A percentile compares a stretch with the other conserved stretches of the same genome.
These are phyloP conservation scores for Theocolax elegans DNA, from an alignment of 1,140 invertebrate species.

Conservation along the genomic window DNA sequence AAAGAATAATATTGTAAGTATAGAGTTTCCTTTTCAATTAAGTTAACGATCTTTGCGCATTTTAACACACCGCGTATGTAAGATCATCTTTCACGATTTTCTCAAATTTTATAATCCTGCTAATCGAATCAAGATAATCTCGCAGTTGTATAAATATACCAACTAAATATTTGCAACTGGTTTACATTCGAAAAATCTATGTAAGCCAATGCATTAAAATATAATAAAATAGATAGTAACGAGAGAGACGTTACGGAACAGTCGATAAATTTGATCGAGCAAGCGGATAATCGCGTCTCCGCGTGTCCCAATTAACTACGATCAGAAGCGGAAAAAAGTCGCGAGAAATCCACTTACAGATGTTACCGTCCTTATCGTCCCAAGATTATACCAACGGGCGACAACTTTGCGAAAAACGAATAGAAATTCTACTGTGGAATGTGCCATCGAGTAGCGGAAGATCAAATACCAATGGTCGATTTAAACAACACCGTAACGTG, in stretches of 20 bases:
- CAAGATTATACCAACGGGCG: not conserved
- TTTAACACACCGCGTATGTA: no score
- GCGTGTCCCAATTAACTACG: slow-evolving; percentile 17
- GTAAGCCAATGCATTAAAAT: not conserved
- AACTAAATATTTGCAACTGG: slow-evolving; percentile 7
- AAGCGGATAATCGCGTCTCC: slow-evolving; percentile 2
- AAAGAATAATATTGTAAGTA: no score
- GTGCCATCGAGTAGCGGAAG: slow-evolving; percentile 14
- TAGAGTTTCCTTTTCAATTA: no score
- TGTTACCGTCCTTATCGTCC: not conserved
- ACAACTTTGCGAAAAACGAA: not conserved
- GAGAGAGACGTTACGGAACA: not conserved
- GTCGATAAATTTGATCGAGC: slow-evolving; percentile 30
- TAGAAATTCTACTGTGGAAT: not conserved
- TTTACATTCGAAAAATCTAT: not conserved
- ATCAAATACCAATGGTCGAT: slow-evolving; percentile 11
- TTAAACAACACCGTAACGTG: slow-evolving; percentile 32
- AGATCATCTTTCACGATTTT: no score
- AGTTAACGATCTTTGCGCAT: no score
- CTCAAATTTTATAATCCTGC: no score
- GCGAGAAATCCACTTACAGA: slow-evolving; percentile 4
- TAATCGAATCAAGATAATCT: no score
- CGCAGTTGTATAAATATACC: no score
- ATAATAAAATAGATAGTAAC: slow-evolving; percentile 17
- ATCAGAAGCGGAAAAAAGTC: not conserved